These are phyloP conservation scores for Physocephala rufipes DNA, from an alignment of 2,888 invertebrate species.

Conservation along the genomic window DNA sequence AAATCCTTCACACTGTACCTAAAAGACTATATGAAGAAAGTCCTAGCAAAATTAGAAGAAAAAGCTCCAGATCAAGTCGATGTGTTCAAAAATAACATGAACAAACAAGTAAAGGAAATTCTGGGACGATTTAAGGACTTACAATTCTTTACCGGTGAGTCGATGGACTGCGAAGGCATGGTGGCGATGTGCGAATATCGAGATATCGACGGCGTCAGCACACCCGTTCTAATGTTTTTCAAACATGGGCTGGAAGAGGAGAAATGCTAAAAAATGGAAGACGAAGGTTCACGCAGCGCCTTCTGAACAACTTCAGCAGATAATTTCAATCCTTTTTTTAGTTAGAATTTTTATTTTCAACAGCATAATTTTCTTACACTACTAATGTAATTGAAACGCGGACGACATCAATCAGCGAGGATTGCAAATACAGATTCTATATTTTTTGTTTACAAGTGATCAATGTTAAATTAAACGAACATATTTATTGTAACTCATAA, in stretches of 20 bases:
- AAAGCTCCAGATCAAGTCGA: conserved; percentile 85
- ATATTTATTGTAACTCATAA: conserved; percentile 39
- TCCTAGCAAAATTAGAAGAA: conserved; percentile 83
- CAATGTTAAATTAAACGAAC: conserved; percentile 9
- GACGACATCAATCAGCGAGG: conserved; percentile 18
- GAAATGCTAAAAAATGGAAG: conserved; percentile 76
- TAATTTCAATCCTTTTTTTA: conserved; percentile 33
- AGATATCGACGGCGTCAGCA: conserved; percentile 82
- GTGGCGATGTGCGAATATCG: conserved; percentile 94
- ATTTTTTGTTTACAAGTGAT: conserved; percentile 24
- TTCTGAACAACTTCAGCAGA: conserved; percentile 6
- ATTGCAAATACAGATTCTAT: conserved; percentile 20
- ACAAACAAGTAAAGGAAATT: conserved; percentile 92
- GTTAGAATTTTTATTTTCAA: conserved; percentile 28
- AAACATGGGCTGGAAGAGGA: conserved; percentile 96
- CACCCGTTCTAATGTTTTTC: conserved; percentile 94
- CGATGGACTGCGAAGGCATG: conserved; percentile 93
- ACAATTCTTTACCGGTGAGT: conserved; percentile 92
- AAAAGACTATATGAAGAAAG: conserved; percentile 97
- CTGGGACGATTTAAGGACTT: conserved; percentile 90
- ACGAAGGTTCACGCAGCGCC: conserved; percentile 18
- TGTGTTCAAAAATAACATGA: conserved; percentile 89
- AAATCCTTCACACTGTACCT: conserved; percentile 91
- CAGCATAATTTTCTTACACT: conserved; percentile 32
- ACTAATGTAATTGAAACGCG: conserved; percentile 8